Evolutionary conservation across 2,113 vertebrate species (phyloP).

Genomic region (Lethenteron reissneri): DNA sequence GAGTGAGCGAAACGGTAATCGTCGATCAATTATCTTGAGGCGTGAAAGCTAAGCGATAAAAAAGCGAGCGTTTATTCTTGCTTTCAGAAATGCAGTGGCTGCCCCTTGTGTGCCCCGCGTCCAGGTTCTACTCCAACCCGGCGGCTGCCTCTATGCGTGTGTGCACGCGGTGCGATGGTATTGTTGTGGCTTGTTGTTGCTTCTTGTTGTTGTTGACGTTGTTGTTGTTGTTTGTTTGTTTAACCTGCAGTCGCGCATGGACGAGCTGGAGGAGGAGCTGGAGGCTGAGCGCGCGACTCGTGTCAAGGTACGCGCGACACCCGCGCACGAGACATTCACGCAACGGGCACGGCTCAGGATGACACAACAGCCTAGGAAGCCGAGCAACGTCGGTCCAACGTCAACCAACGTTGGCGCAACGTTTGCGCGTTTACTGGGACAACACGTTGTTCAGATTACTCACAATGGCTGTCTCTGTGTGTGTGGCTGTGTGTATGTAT

Average conservation of each 20-base stretch:
- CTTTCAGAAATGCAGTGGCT: not conserved
- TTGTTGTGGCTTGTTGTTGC: not conserved
- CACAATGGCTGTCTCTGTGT: too few relatives aligned
- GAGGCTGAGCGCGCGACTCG: conserved; percentile 25
- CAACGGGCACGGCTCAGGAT: too few relatives aligned
- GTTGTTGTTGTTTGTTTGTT: not conserved
- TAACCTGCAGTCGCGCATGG: conserved; percentile 16
- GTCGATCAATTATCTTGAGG: too few relatives aligned
- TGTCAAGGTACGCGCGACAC: conserved; percentile 20
- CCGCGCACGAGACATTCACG: too few relatives aligned
- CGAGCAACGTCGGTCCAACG: too few relatives aligned
- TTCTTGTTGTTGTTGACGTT: not conserved
- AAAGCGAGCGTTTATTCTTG: not conserved
- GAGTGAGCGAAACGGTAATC: too few relatives aligned
- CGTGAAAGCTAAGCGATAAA: not conserved
- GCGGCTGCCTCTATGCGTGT: not conserved
- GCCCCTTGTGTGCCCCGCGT: not conserved
- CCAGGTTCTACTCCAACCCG: not conserved
- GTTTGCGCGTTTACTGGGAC: too few relatives aligned
- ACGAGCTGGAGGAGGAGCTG: conserved; percentile 30
- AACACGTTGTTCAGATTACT: too few relatives aligned
- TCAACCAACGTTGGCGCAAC: too few relatives aligned
- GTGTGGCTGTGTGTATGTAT: too few relatives aligned
- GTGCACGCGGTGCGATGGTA: not conserved
- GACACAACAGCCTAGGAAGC: too few relatives aligned